Conservation (phyloP, 2,797 vertebrate species). For the Pipistrellus pygmaeus region DNA sequence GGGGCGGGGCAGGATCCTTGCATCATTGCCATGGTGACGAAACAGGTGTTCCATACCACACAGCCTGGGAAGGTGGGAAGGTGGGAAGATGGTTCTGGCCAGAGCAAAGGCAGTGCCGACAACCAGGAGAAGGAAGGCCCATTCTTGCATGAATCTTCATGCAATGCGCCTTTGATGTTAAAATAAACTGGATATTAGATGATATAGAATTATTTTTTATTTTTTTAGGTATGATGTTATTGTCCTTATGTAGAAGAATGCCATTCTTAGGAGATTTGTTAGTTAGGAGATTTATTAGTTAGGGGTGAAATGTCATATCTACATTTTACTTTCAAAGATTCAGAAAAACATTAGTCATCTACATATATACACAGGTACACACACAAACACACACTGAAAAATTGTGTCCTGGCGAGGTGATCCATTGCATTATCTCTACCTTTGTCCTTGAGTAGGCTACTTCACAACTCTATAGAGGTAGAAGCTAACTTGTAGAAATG, state of each 20-base stretch:
- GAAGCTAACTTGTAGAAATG: background rate
- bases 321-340: slow-evolving; percentile 9
- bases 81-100: too few relatives aligned
- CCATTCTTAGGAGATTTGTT: background rate
- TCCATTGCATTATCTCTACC: background rate
- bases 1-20: too few relatives aligned
- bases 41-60: too few relatives aligned
- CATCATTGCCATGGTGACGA: too few relatives aligned
- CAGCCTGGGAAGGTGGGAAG: too few relatives aligned
- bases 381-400: background rate
- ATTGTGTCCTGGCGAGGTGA: background rate
- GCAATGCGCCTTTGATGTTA: background rate
- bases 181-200: slow-evolving; percentile 20
- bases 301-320: background rate
- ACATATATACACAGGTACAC: background rate
- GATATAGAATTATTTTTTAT: background rate
- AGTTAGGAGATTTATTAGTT: slow-evolving; percentile 34
- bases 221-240: slow-evolving; percentile 13
- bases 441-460: background rate
- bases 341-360: background rate
- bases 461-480: background rate
- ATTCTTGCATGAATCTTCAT: too few relatives aligned
- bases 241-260: background rate
- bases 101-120: too few relatives aligned
- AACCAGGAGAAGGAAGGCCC: too few relatives aligned